Base-by-base conservation (phyloP, 2,888 invertebrate genomes). In the Zonitis immaculata region DNA sequence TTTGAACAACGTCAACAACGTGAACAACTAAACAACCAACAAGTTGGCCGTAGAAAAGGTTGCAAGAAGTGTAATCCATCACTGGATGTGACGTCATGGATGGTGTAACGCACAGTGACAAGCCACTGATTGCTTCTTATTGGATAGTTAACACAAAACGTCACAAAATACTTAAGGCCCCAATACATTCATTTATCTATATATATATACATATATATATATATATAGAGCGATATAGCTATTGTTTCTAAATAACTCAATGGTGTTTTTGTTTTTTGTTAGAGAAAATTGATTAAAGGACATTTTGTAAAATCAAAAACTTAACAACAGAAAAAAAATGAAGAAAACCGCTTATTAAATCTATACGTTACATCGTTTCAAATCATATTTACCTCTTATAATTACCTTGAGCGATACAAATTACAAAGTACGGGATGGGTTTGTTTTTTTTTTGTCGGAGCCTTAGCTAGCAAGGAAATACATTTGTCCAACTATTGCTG, bases 81-180 rank as follows among this genome's bases (percentile, higher is more conserved):
- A 74, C 71, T 66, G 59, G 22, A 22, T 22, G 68, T 73, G 72
- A 71, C 72, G 72, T 71, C 70, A 67, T 63, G 65, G 67, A 68
- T 69, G 67, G 65, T 69, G 73, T 72, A 72, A 73, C 71, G 70
- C 65, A 63, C 70, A 66, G 72, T 76, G 77, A 78, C 77, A 77
- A 73, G 72, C 71, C 77, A 77, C 75, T 78, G 77, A 78, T 79
- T 78, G 76, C 76, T 75, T 75, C 73, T 78, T 76, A 78, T 78
- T 76, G 74, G 76, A 71, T 74, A 73, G 73, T 77, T 76, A 77
- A 76, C 76, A 72, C 66, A 64, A 54, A 51, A 53, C 45, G 56
- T 32, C 47, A 42, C 52, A 53, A 54, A 54, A 50, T 53, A 53
- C 53, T 53, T 46, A 9, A 16, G 6, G 2, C 11, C 39, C 20